Conservation (phyloP, 1,140 invertebrate species). For the Cephus cinctus region DNA sequence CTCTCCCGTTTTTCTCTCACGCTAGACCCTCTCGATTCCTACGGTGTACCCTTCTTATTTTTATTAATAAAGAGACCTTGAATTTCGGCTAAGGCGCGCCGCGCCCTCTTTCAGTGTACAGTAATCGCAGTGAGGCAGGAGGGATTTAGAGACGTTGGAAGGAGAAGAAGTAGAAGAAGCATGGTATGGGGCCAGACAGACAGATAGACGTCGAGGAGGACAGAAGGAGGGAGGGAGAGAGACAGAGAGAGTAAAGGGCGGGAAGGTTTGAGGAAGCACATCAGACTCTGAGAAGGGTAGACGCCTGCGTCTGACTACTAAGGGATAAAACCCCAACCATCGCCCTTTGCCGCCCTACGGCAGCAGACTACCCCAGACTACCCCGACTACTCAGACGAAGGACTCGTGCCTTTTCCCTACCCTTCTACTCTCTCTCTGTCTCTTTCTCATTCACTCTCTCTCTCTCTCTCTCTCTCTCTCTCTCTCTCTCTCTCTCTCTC, state of each 20-base stretch:
- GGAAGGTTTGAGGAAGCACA: conserved; percentile 9
- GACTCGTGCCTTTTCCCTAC: conserved; percentile 10
- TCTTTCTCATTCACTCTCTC: not conserved
- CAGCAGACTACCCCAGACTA: not conserved
- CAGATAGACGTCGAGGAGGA: conserved; percentile 4
- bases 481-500: conserved; percentile 3
- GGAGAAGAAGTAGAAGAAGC: conserved; percentile 1
- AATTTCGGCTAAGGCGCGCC: conserved; percentile 16
- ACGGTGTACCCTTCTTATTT: not conserved
- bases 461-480: not conserved
- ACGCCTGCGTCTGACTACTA: conserved; percentile 24
- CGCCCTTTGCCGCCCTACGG: conserved; percentile 1
- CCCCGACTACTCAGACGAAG: conserved; percentile 2
- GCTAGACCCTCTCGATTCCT: conserved; percentile 14
- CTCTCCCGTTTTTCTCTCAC: conserved; percentile 17
- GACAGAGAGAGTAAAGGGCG: not conserved
- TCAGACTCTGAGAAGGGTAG: conserved; percentile 10
- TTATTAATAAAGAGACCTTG: conserved; percentile 1
- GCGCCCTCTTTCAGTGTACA: conserved; percentile 5
- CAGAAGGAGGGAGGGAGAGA: not conserved
- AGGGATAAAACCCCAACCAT: conserved; percentile 11
- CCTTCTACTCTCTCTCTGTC: conserved; percentile 26
- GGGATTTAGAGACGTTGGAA: not conserved
- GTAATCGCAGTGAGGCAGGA: conserved; percentile 3
- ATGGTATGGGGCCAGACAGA: conserved; percentile 19